A percentile compares a stretch with the other conserved stretches of the same genome.
phyloP scores from a whole-genome alignment of 2,797 vertebrate species.

The Cottoperca gobio region DNA sequence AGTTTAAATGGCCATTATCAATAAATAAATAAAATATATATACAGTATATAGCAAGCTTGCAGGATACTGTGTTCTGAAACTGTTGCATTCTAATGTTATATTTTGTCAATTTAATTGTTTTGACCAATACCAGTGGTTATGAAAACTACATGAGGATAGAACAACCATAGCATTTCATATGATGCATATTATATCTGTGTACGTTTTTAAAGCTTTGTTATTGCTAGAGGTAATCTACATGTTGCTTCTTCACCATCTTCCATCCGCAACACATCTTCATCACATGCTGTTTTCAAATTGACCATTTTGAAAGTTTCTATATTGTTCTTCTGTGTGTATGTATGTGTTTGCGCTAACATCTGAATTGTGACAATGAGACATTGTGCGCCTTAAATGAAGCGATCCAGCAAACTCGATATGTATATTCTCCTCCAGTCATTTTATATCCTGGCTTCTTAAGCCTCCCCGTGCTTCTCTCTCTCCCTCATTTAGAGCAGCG shows the following conservation, averaged over 20 bases:
- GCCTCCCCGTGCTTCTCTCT: slow-evolving; percentile 65
- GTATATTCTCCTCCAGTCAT: slow-evolving; percentile 69
- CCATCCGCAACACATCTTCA: slow-evolving; percentile 19
- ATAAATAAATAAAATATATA: not conserved
- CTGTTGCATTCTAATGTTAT: not conserved
- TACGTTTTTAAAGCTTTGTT: not conserved
- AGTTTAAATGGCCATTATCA: not conserved
- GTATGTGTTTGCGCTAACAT: slow-evolving; percentile 33
- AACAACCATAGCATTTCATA: not conserved
- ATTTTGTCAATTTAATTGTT: not conserved
- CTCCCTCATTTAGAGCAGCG: slow-evolving; percentile 78
- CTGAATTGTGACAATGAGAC: slow-evolving; percentile 72
- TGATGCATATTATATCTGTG: not conserved
- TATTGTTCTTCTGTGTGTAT: slow-evolving; percentile 44
- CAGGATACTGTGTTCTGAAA: not conserved
- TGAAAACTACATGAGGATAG: not conserved
- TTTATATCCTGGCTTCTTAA: slow-evolving; percentile 78
- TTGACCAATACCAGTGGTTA: not conserved
- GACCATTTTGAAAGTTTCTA: slow-evolving; percentile 21
- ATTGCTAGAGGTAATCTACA: slow-evolving; percentile 23
- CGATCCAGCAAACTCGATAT: slow-evolving; percentile 73
- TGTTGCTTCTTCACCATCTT: slow-evolving; percentile 33
- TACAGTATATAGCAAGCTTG: not conserved
- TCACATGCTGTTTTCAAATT: slow-evolving; percentile 18
- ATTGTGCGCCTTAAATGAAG: slow-evolving; percentile 80